Evolutionary conservation across 2,797 vertebrate genomes (phyloP), one percentile per base, ranked within the genome.

Genomic region (Myotis daubentonii): DNA sequence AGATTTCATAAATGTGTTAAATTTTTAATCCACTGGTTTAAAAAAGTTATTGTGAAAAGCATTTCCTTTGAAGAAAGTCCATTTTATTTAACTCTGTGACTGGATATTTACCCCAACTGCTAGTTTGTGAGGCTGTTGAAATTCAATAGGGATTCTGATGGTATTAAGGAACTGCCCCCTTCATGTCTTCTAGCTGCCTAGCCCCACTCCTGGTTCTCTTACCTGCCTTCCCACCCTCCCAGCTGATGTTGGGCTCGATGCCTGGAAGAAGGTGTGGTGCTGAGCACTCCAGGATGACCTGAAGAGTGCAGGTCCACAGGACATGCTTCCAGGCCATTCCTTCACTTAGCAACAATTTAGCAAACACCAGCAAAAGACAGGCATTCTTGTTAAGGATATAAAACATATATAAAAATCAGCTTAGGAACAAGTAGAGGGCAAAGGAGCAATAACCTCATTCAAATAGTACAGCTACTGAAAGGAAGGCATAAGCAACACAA

Each of bases 1-100:
- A 95, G 86, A 96, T 92, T 97, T 98, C 51, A 89, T 97, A 97
- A 98, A 97, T 97, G 97, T 96, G 71, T 97, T 97, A 95, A 97
- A 96, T 83, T 97, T 94, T 94, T 96, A 96, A 92, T 96, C 65
- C 53, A 93, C 75, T 94, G 62, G 65, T 94, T 88, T 65, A 30
- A 55, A 87, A 81, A 76, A 82, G 79, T 92, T 93, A 83, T 60
- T 91, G 57, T 87, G 81, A 91, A 98, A 98, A 97, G 95, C 95
- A 95, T 96, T 97, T 97, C 89, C 94, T 97, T 96, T 96, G 83
- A 95, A 97, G 90, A 53, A 66, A 97, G 70, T 92, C 93, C 25
- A 23, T 95, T 96, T 97, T 75, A 66, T 97, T 97, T 95, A 74
- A 4, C 60, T 97, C 70, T 91, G 2, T 94, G 92, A 87, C 91